Evolutionary conservation across 2,797 vertebrate species (phyloP), one percentile per base, ranked within the genome.

Genomic region (Chromobotia macracanthus): DNA sequence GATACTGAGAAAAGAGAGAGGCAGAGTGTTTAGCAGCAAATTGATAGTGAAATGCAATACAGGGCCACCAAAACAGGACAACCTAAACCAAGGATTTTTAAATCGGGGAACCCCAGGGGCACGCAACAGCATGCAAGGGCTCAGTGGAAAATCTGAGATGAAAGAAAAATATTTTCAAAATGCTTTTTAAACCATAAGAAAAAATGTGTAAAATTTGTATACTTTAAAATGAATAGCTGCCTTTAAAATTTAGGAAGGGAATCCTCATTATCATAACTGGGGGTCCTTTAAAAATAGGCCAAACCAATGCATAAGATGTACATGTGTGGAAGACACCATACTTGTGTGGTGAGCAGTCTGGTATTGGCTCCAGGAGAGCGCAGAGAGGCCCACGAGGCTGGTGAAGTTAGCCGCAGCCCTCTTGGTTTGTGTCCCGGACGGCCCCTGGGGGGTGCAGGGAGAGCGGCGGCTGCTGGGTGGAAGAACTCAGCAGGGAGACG

Each of bases 351-450:
- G 83, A 97, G 94, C 86, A 95, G 94, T 60, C 95, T 94, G 82
- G 93, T 94, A 84, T 95, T 95, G 84, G 94, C 92, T 48, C 92
- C 94, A 0, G 96, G 95, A 2, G 97, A 96, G 73, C 94, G 92
- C 66, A 97, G 91, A 5, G 96, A 96, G 10, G 95, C 94, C 97
- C 97, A 99, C 18, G 96, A 97, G 66, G 95, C 95, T 83, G 96
- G 96, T 60, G 97, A 94, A 68, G 95, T 94, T 72, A 97, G 92
- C 51, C 88, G 90, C 50, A 84, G 90, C 50, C 91, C 83, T 72
- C 94, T 84, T 0, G 91, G 77, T 41, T 88, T 84, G 74, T 94
- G 90, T 11, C 95, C 92, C 82, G 91, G 92, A 55, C 88, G 89
- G 78, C 91, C 89, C 79, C 89, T 91, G 0, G 89, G 84, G 55